A percentile compares a stretch with the other conserved stretches of the same genome.
phyloP scores from a whole-genome alignment of 2,113 vertebrate genomes.

The Cavia aperea region DNA sequence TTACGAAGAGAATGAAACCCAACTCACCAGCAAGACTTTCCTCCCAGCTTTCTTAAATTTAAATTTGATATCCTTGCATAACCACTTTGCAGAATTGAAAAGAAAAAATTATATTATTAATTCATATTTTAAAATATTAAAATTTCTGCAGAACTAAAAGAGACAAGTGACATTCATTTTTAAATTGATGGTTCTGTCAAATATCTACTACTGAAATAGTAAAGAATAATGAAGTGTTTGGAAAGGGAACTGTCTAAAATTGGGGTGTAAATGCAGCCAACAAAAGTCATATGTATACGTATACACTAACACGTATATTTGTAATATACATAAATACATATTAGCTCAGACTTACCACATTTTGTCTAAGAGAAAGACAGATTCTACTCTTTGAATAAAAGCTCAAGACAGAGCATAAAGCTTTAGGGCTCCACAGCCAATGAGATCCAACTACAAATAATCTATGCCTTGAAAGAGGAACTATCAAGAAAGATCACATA shows the following conservation, averaged over 20 bases:
- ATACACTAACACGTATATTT: background rate
- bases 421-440: background rate
- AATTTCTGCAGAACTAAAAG: background rate
- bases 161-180: background rate
- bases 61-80: background rate
- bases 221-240: background rate
- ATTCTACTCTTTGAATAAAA: background rate
- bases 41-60: background rate
- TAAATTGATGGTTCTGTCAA: background rate
- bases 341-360: background rate
- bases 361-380: conserved; percentile 13
- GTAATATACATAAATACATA: background rate
- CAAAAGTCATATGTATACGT: background rate
- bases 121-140: conserved; percentile 2
- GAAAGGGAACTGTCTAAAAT: background rate
- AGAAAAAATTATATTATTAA: background rate
- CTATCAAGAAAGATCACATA: background rate
- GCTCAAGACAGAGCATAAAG: background rate
- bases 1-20: background rate
- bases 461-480: background rate
- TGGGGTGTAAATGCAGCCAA: background rate
- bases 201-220: background rate
- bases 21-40: background rate
- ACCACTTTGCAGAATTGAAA: background rate
- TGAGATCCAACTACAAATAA: background rate